Evolutionary conservation across 1,140 invertebrate genomes (phyloP), one percentile per base, ranked within the genome.

Genomic region (Neodiprion fabricii): DNA sequence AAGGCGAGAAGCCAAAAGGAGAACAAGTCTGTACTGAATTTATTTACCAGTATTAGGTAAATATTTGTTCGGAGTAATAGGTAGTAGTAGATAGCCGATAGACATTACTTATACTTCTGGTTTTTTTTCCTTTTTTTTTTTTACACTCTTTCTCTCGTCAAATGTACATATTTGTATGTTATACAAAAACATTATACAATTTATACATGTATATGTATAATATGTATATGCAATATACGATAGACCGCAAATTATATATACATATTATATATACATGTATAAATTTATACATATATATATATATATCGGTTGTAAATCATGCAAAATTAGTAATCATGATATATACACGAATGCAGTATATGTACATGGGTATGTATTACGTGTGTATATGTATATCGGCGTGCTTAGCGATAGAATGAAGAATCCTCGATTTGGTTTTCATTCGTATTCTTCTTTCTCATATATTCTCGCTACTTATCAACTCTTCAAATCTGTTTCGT

Each of bases 1-100:
- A 99, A 99, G 91, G 97, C 97, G 14, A 91, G 97, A 68, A 98
- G 96, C 74, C 96, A 97, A 85, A 96, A 97, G 89, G 97, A 98
- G 87, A 97, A 96, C 74, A 97, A 98, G 86, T 98, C 97, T 53
- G 96, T 98, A n/a, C 90, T 99, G 77, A 98, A 98, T 90, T 89
- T 99, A n/a, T 98, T 98, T 87, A 96, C 96, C 4, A 94, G 95
- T 71, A 95, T 98, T 83, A 92, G 95, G 81, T 92, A 89, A 85
- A 88, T 70, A 48, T 48, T 40, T 70, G 69, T 21, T 14, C 12
- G 61, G 23, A 69, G 12, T 23, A 23, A 65, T 21, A 23, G 14
- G n/a, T 50, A 67, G 48, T 48, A 0, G 28, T 14, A 21, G 1
- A 5, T 67, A 47, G n/a, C 67, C 7, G 65, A 72, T 70, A 68